phyloP scores from a whole-genome alignment of 2,888 invertebrate species.

The Bombylius discolor region DNA sequence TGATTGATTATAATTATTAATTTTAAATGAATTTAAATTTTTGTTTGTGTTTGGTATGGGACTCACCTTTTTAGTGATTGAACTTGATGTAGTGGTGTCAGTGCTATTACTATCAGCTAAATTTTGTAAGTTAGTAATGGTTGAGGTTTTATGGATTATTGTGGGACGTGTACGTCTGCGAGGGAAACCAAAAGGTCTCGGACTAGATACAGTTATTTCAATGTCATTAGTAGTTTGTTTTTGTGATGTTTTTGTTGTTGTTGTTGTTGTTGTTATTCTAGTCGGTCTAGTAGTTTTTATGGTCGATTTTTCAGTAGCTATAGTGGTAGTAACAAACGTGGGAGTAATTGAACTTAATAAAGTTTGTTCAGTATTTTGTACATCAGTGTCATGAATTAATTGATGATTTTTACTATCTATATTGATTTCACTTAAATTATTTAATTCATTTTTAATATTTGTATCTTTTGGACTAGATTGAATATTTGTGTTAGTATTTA shows the following conservation, averaged over 20 bases:
- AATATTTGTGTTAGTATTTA: constrained; percentile 14
- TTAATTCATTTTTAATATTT: neutral
- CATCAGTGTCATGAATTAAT: neutral
- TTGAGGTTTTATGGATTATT: constrained; percentile 14
- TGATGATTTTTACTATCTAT: neutral
- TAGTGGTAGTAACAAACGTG: no score
- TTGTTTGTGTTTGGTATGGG: constrained; percentile 12
- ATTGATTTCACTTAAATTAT: constrained; percentile 8
- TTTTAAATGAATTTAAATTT: no score
- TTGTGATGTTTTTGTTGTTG: constrained; percentile 15
- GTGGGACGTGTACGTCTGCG: constrained; percentile 38
- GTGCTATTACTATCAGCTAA: constrained; percentile 14
- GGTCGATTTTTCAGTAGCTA: neutral
- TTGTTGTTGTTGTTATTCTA: constrained; percentile 10
- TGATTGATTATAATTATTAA: no score
- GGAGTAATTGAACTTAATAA: no score
- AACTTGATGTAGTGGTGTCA: constrained; percentile 10
- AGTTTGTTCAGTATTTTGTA: no score
- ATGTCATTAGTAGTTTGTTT: constrained; percentile 21
- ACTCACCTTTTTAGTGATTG: constrained; percentile 33
- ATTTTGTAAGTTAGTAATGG: constrained; percentile 17
- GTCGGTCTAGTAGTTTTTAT: neutral
- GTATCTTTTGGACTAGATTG: constrained; percentile 23
- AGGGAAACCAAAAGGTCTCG: constrained; percentile 41
- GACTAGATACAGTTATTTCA: constrained; percentile 37